A percentile compares a stretch with the other conserved stretches of the same genome.
Evolutionary conservation across 2,888 invertebrate genomes (phyloP).

Genomic region (Drosophila affinis): DNA sequence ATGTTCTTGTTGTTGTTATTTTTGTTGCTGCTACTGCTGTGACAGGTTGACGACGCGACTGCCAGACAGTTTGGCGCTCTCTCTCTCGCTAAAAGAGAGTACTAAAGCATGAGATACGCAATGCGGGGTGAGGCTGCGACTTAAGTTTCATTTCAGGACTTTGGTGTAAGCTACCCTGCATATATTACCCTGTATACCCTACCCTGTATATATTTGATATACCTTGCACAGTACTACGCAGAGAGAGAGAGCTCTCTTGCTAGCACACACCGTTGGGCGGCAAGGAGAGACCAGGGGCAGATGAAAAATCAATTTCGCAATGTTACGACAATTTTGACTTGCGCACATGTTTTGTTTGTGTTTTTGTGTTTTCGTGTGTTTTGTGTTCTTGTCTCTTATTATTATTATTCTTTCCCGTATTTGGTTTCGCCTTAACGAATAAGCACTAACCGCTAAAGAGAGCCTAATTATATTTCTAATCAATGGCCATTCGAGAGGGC

Average conservation of each 20-base stretch:
- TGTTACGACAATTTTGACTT: constrained; percentile 54
- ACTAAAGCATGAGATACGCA: too few species aligned
- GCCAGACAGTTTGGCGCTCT: constrained; percentile 76
- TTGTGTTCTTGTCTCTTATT: constrained; percentile 18
- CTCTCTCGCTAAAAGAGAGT: constrained; percentile 6
- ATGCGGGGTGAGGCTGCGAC: too few species aligned
- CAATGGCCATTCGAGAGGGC: background rate
- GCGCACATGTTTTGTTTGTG: constrained; percentile 48
- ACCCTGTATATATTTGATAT: too few species aligned
- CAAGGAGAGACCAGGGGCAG: constrained; percentile 21
- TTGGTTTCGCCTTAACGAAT: constrained; percentile 31
- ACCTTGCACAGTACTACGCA: background rate
- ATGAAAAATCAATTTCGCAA: constrained; percentile 82
- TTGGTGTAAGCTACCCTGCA: too few species aligned
- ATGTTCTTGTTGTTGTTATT: constrained; percentile 35
- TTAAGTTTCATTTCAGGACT: too few species aligned
- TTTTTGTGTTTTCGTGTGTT: constrained; percentile 30
- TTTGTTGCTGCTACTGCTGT: constrained; percentile 39
- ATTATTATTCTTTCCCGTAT: constrained; percentile 18
- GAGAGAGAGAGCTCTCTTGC: constrained; percentile 18
- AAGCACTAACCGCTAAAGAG: constrained; percentile 2
- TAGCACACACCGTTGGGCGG: background rate
- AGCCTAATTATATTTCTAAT: background rate
- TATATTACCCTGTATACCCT: too few species aligned
- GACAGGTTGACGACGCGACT: constrained; percentile 70